Evolutionary conservation across 1,140 invertebrate species (phyloP), one percentile per base, ranked within the genome.

Genomic region (Saccostrea cuccullata): DNA sequence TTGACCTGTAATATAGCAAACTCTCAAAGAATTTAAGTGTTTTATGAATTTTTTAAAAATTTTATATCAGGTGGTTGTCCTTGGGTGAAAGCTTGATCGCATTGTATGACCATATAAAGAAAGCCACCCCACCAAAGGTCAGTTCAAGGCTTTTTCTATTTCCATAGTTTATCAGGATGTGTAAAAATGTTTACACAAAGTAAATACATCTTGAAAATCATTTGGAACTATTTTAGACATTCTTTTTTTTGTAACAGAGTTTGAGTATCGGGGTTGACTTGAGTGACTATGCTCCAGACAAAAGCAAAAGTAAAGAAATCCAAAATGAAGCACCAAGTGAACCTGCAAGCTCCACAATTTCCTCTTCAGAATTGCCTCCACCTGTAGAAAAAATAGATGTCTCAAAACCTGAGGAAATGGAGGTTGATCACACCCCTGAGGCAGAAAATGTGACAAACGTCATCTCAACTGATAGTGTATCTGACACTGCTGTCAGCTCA

Each of bases 1-100:
- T 47, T 6, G 47, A 47, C 47, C 0, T 47, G 47, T 47, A 9
- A 47, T 8, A 47, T 47, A 47, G 47, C 5, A 47, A 5, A 47
- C 9, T 47, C 47, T 47, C 5, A 2, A 47, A 8, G 47, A 2
- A 47, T 47, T 47, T 5, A n/a, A 1, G 30, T 36, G 30, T 36
- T 36, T 36, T 36, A 36, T 36, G 30, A 36, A 36, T 36, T 36
- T 36, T 11, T 36, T 30, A 6, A 23, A 77, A 30, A 15, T 30
- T 64, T 82, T 91, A 36, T 92, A 92, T 40, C 88, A 95, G 94
- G 0, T 98, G 97, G 97, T 92, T 96, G 60, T 95, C 96, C 89
- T 94, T 97, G 36, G 97, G 97, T 58, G 96, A 96, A 90, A 96
- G 96, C 91, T 92, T 97, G 56, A 94, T 96, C 2, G 95, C 96